These are phyloP conservation scores for Apis mellifera DNA, from an alignment of 1,140 invertebrate genomes.

Conservation along the genomic window DNA sequence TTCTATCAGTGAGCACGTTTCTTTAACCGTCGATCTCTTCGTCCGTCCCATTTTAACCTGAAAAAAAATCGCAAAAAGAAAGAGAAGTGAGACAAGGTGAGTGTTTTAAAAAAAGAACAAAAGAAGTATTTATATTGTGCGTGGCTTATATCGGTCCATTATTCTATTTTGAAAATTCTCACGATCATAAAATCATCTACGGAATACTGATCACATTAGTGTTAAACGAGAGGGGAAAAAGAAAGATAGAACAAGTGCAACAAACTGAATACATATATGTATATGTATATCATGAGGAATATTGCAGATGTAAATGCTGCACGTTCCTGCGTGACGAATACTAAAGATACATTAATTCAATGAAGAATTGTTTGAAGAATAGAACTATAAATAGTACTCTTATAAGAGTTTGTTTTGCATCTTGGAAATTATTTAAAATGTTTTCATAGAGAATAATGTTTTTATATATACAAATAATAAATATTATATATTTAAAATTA, in stretches of 20 bases:
- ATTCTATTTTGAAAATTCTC: not conserved
- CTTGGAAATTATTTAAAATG: not conserved
- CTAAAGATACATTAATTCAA: not conserved
- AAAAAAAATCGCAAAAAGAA: conserved; percentile 12
- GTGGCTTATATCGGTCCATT: not conserved
- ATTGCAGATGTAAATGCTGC: not conserved
- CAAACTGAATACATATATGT: not conserved
- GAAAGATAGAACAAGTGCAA: conserved; percentile 4
- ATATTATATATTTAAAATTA: not conserved
- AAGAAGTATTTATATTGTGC: not conserved
- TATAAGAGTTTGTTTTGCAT: not conserved
- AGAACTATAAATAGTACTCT: not conserved
- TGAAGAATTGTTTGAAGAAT: not conserved
- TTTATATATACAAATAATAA: not conserved
- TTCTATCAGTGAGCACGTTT: conserved; percentile 75
- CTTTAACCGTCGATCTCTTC: conserved; percentile 65
- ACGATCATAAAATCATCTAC: not conserved
- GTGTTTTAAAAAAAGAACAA: conserved; percentile 48
- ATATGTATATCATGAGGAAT: too few species aligned
- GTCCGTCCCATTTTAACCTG: conserved; percentile 41
- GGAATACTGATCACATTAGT: not conserved
- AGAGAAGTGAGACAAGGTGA: conserved; percentile 72
- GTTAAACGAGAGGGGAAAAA: not conserved
- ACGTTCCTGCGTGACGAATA: not conserved
- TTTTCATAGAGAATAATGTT: not conserved